Evolutionary conservation across 1,140 invertebrate species (phyloP).

Genomic region (Drosophila ambigua): DNA sequence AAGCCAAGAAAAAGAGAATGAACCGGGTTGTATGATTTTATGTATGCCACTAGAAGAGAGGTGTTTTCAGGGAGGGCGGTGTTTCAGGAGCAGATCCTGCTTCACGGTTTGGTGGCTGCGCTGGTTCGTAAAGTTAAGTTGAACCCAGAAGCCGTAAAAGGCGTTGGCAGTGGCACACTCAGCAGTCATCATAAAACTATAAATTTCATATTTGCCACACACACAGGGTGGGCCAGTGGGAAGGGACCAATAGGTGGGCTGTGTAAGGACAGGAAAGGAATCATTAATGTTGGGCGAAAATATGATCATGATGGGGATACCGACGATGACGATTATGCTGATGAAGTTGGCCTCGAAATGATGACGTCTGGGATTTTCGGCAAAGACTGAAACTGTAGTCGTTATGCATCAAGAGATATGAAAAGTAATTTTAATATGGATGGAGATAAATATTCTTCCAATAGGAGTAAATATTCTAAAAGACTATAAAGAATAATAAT

Average conservation of each 20-base stretch:
- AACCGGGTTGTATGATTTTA: conserved; percentile 74
- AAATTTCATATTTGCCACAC: conserved; percentile 82
- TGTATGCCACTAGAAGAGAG: conserved; percentile 60
- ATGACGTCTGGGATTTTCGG: conserved; percentile 76
- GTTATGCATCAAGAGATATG: conserved; percentile 18
- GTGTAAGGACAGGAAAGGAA: not conserved
- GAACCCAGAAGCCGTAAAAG: conserved; percentile 76
- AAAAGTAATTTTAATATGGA: not conserved
- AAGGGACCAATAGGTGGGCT: not conserved
- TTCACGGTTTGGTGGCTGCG: conserved; percentile 24
- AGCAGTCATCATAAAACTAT: conserved; percentile 83
- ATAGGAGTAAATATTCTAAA: too few species aligned
- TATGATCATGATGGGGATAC: conserved; percentile 52
- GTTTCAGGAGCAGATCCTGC: conserved; percentile 23
- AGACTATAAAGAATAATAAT: too few species aligned
- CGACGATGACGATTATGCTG: conserved; percentile 29
- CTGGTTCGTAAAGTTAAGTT: conserved; percentile 78
- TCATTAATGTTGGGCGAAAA: conserved; percentile 57
- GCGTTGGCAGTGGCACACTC: conserved; percentile 81
- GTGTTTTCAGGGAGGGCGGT: not conserved
- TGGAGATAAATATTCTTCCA: not conserved
- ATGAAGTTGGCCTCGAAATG: conserved; percentile 68
- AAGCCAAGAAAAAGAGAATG: conserved; percentile 37
- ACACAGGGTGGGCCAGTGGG: conserved; percentile 8
- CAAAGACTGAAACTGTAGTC: conserved; percentile 24